These are phyloP conservation scores for Spea bombifrons DNA, from an alignment of 2,113 vertebrate species.

Conservation along the genomic window DNA sequence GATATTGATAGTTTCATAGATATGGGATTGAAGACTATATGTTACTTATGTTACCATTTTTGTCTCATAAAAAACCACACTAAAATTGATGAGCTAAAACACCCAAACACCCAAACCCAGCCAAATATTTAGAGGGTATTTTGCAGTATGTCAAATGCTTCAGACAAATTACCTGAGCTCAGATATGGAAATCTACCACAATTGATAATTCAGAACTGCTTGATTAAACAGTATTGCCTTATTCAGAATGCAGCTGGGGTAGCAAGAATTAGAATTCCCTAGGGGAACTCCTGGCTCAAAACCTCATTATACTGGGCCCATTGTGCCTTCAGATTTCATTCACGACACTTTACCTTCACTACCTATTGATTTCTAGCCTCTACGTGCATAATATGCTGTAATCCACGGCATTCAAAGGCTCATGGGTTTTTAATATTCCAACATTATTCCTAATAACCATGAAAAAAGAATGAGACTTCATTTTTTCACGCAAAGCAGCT, in stretches of 20 bases:
- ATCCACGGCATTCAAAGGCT: conserved; percentile 27
- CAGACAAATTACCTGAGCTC: conserved; percentile 13
- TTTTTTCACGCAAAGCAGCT: conserved; percentile 12
- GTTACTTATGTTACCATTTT: too few relatives aligned
- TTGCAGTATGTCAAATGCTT: neutral
- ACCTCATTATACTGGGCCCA: conserved; percentile 41
- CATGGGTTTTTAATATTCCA: conserved; percentile 48
- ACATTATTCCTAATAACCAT: conserved; percentile 41
- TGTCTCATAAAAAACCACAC: too few relatives aligned
- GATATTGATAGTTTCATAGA: too few relatives aligned
- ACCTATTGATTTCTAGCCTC: conserved; percentile 49
- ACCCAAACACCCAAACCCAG: too few relatives aligned
- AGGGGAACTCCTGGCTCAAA: conserved; percentile 42
- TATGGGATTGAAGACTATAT: too few relatives aligned
- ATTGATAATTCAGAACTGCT: conserved; percentile 25
- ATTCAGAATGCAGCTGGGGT: conserved; percentile 33
- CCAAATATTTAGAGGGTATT: neutral
- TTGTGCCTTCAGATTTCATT: conserved; percentile 48
- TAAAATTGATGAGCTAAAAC: too few relatives aligned
- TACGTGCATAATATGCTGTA: conserved; percentile 45
- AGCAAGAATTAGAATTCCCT: conserved; percentile 37
- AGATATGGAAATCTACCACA: conserved; percentile 4
- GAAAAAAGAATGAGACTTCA: conserved; percentile 24
- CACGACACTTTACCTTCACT: conserved; percentile 48
- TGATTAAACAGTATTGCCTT: conserved; percentile 23